Evolutionary conservation across 2,797 vertebrate genomes (phyloP), one percentile per base, ranked within the genome.

Genomic region (Chloroceryle amazona): DNA sequence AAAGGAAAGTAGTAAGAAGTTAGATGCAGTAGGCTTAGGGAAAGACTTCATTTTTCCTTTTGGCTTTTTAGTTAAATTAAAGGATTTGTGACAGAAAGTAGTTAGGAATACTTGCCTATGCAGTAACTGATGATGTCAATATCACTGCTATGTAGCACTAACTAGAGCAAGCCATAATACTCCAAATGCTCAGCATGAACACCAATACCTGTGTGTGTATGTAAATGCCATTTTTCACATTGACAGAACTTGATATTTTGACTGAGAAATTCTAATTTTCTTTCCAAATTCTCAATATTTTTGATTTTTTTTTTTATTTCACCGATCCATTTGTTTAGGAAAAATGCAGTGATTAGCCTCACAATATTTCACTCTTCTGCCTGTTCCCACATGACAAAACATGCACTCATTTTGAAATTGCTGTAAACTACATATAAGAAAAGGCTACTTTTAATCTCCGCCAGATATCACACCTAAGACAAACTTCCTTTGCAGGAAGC

Each of bases 401-500:
- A 72, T 15, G 35, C 37, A 41, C 68, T 49, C 4, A 66, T 42
- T 93, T 86, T 72, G 72, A 82, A 94, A 61, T 63, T 57, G 81
- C 46, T 49, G 7, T 18, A 89, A 72, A 67, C 31, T 86, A 52
- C 55, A 42, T 61, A 86, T 79, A 72, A 85, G 60, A 87, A 79
- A 26, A 79, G 11, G 5, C 5, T 11, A 49, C 66, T 90, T 94
- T 86, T 54, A 55, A 20, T 41, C 65, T 42, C 2, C 71, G 41
- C 33, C 16, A 41, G 83, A 92, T 83, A 65, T 81, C 65, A 81
- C 58, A 41, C 18, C 20, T 17, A 46, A 93, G 58, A 83, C 25
- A 86, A 93, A 86, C 39, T 74, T 94, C 17, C 42, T 93, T 89
- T 90, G 41, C 54, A 89, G 41, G 75, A 83, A 93, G 17, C 12